Conservation (phyloP, 1,140 invertebrate genomes). For the Araneus ventricosus region DNA sequence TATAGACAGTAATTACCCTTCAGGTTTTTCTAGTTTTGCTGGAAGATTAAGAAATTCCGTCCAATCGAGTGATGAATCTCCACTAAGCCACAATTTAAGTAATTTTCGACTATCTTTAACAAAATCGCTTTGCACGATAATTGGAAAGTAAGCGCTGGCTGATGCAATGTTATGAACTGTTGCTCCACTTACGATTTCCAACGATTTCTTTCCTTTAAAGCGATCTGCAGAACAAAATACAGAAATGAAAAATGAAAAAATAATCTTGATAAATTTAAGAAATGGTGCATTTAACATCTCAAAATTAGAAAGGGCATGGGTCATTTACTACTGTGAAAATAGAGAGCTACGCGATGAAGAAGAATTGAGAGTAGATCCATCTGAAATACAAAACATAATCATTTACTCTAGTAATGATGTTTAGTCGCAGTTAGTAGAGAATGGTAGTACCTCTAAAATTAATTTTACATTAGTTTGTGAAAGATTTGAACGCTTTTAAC, state of each 20-base stretch:
- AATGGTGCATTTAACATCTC: too few species aligned
- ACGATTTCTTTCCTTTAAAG: constrained; percentile 21
- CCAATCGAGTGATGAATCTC: constrained; percentile 38
- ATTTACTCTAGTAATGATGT: too few species aligned
- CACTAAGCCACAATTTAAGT: constrained; percentile 38
- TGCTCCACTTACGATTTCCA: constrained; percentile 62
- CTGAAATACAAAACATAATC: too few species aligned
- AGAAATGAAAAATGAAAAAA: background rate
- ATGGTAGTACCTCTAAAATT: too few species aligned
- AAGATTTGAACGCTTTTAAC: too few species aligned
- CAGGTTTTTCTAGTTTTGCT: background rate
- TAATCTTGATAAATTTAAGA: too few species aligned
- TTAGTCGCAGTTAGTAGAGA: too few species aligned
- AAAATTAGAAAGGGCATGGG: too few species aligned
- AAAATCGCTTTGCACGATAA: constrained; percentile 57
- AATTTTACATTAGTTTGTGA: too few species aligned
- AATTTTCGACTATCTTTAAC: constrained; percentile 1
- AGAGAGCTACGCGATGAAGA: too few species aligned
- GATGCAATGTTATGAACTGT: constrained; percentile 67
- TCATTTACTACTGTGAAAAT: too few species aligned
- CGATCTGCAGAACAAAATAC: background rate
- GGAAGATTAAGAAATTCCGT: constrained; percentile 6
- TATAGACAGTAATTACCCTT: background rate
- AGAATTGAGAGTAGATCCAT: too few species aligned
- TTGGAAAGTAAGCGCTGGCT: background rate